phyloP scores from a whole-genome alignment of 2,113 vertebrate genomes.

The Ondatra zibethicus region DNA sequence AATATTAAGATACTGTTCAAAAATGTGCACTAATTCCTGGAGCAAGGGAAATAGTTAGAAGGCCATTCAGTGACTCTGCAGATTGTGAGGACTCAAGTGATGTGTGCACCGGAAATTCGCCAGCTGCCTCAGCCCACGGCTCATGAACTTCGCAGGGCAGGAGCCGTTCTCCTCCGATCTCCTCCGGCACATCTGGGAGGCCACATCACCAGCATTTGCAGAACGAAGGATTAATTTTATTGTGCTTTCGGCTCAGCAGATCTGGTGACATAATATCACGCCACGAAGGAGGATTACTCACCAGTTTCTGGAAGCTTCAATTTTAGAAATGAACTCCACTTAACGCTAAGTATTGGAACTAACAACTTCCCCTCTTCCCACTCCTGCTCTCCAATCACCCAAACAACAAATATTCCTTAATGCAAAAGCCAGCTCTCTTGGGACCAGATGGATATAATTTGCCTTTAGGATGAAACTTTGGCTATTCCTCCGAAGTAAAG shows the following conservation, averaged over 20 bases:
- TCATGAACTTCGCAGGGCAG: constrained; percentile 69
- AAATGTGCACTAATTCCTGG: not conserved
- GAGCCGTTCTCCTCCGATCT: constrained; percentile 82
- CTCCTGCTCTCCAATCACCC: constrained; percentile 83
- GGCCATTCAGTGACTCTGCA: not conserved
- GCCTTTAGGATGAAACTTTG: constrained; percentile 81
- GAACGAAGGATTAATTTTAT: constrained; percentile 88
- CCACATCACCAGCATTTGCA: constrained; percentile 83
- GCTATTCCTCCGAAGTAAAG: constrained; percentile 80
- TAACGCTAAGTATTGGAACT: constrained; percentile 86
- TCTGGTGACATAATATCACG: constrained; percentile 87
- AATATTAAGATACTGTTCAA: not conserved
- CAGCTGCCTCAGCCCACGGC: constrained; percentile 47
- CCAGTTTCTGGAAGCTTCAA: constrained; percentile 86
- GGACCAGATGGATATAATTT: constrained; percentile 85
- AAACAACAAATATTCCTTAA: constrained; percentile 79
- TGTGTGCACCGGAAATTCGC: constrained; percentile 71
- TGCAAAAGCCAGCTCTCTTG: constrained; percentile 83
- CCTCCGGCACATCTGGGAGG: constrained; percentile 86
- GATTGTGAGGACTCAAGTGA: not conserved
- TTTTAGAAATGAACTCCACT: constrained; percentile 85
- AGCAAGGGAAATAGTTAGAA: constrained; percentile 1
- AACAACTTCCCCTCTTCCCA: constrained; percentile 76
- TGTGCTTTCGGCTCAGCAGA: constrained; percentile 84
- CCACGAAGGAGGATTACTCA: constrained; percentile 85